Evolutionary conservation across 2,888 invertebrate species (phyloP).

Genomic region (Sclerodermus sp.): DNA sequence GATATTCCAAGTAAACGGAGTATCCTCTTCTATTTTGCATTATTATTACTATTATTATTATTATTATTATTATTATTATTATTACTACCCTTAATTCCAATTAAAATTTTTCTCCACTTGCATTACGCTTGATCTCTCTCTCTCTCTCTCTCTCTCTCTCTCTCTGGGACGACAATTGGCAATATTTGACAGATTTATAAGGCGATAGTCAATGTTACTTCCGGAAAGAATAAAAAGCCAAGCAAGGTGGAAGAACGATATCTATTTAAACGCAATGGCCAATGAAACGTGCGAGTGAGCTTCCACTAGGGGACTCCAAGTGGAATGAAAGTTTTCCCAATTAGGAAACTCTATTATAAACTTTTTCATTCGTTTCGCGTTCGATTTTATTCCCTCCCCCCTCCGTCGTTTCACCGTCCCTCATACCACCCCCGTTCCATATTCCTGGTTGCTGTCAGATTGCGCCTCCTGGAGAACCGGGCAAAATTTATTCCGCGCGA

Average conservation of each 20-base stretch:
- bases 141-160: no score
- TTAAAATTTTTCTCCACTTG: no score
- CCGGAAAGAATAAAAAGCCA: background rate
- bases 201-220: background rate
- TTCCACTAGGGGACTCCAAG: background rate
- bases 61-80: no score
- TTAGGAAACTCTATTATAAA: slow-evolving; percentile 17
- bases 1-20: no score
- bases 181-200: background rate
- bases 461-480: slow-evolving; percentile 4
- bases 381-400: no score
- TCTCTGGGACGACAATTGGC: no score
- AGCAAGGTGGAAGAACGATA: background rate
- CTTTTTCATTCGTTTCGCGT: slow-evolving; percentile 3
- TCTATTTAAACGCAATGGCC: slow-evolving; percentile 16
- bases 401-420: no score
- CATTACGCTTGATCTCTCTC: no score
- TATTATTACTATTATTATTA: no score
- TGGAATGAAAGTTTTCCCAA: slow-evolving; percentile 18
- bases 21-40: no score
- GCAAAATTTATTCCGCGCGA: slow-evolving; percentile 3
- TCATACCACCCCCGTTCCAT: no score
- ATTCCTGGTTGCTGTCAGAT: background rate
- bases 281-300: slow-evolving; percentile 1
- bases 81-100: no score